Evolutionary conservation across 1,140 invertebrate species (phyloP).

Genomic region (Leucophenga varia): DNA sequence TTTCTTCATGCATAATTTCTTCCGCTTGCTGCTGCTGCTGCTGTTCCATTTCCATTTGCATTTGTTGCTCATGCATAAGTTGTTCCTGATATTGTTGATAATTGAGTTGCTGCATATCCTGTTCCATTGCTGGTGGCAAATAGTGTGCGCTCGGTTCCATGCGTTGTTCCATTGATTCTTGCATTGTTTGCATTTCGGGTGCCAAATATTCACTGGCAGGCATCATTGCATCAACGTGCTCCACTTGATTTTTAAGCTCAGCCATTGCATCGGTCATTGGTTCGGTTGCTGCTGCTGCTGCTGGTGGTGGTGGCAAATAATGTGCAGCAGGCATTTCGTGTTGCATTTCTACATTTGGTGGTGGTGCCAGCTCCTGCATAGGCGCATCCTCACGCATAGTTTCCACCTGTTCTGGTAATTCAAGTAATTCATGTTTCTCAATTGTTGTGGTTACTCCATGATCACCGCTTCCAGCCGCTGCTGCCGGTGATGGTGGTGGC

Average conservation of each 20-base stretch:
- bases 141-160: constrained; percentile 27
- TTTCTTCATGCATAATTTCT: background rate
- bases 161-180: too few species aligned
- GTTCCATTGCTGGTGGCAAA: constrained; percentile 22
- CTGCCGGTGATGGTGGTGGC: constrained; percentile 28
- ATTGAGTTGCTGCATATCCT: constrained; percentile 19
- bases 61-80: constrained; percentile 15
- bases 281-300: background rate
- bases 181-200: background rate
- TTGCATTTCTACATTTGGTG: constrained; percentile 7
- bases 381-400: constrained; percentile 27
- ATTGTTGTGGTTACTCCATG: constrained; percentile 34
- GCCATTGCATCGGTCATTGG: constrained; percentile 3
- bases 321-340: too few species aligned
- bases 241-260: constrained; percentile 1
- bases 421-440: constrained; percentile 42
- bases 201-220: background rate
- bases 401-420: constrained; percentile 46
- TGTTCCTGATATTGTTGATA: constrained; percentile 46
- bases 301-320: too few species aligned
- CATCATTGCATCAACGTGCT: too few species aligned
- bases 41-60: constrained; percentile 1
- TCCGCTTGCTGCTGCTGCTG: constrained; percentile 1
- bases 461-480: background rate
- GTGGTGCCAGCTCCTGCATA: constrained; percentile 27